These are phyloP conservation scores for Craseonycteris thonglongyai DNA, from an alignment of 2,113 vertebrate genomes.

Conservation along the genomic window DNA sequence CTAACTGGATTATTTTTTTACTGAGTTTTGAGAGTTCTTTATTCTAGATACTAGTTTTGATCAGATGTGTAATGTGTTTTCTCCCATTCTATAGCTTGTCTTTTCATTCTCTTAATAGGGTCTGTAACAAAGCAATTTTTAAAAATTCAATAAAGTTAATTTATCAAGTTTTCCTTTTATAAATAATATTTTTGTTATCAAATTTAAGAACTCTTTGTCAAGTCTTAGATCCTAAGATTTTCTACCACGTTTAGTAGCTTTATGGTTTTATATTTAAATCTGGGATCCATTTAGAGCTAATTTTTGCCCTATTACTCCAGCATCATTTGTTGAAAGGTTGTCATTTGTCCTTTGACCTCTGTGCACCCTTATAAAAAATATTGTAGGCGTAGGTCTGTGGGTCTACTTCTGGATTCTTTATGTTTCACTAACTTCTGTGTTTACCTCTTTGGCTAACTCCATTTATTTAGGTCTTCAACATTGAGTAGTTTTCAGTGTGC, in stretches of 20 bases:
- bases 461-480: background rate
- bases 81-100: background rate
- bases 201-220: background rate
- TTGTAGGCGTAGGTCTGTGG: background rate
- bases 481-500: background rate
- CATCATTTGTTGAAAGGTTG: background rate
- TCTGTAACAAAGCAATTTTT: background rate
- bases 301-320: background rate
- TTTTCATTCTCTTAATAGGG: background rate
- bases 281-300: background rate
- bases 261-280: background rate
- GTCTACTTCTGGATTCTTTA: background rate
- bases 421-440: background rate
- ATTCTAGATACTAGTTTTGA: background rate
- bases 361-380: background rate
- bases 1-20: background rate
- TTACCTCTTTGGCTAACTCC: background rate
- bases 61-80: background rate
- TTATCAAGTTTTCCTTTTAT: background rate
- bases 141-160: background rate
- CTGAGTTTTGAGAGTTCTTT: background rate
- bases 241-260: background rate
- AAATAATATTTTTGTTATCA: background rate
- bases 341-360: background rate
- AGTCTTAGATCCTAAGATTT: background rate